These are phyloP conservation scores for Nebria salina DNA, from an alignment of 2,888 invertebrate genomes.

Conservation along the genomic window DNA sequence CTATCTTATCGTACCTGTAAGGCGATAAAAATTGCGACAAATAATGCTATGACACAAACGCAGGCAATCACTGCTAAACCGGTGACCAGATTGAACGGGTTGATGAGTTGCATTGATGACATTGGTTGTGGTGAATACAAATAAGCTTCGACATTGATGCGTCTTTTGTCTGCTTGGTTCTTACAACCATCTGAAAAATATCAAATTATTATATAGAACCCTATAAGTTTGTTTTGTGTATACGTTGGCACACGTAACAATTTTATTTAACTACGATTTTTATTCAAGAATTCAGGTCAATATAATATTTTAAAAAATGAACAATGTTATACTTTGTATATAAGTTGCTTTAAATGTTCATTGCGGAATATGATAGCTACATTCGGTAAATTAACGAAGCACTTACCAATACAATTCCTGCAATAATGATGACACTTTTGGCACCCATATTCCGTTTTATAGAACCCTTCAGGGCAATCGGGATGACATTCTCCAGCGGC, in stretches of 20 bases:
- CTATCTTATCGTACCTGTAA: conserved; percentile 70
- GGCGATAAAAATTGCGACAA: conserved; percentile 75
- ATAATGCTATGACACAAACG: conserved; percentile 74
- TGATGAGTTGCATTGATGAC: conserved; percentile 60
- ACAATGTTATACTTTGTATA: too few relatives aligned
- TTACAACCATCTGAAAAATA: conserved; percentile 58
- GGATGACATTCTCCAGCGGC: conserved; percentile 87
- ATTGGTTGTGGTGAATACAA: conserved; percentile 61
- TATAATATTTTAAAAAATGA: not conserved
- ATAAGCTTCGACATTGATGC: conserved; percentile 61
- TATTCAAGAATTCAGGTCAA: not conserved
- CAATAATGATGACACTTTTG: conserved; percentile 91
- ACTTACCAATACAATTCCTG: conserved; percentile 82
- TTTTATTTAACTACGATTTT: too few relatives aligned
- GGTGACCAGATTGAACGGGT: conserved; percentile 72
- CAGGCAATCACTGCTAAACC: conserved; percentile 75
- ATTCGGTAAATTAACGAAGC: too few relatives aligned
- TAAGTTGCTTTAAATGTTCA: too few relatives aligned
- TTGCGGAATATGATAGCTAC: too few relatives aligned
- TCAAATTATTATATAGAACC: not conserved
- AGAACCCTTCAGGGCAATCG: conserved; percentile 88
- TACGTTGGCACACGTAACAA: too few relatives aligned
- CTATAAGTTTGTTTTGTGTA: not conserved
- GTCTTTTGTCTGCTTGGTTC: conserved; percentile 60
- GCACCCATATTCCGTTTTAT: conserved; percentile 83